Evolutionary conservation across 2,797 vertebrate genomes (phyloP).

Genomic region (Choloepus didactylus): DNA sequence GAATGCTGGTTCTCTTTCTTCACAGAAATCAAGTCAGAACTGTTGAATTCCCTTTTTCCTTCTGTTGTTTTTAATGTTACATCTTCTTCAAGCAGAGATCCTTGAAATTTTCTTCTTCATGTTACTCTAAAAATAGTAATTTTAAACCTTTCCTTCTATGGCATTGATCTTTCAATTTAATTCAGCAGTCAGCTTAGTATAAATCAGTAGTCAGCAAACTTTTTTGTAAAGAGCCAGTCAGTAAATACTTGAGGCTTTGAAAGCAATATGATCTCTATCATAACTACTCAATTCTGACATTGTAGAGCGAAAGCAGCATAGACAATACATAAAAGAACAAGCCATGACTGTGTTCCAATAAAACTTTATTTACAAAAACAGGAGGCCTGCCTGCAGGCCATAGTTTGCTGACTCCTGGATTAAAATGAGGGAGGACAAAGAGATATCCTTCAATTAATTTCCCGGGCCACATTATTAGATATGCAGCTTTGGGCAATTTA

Average conservation of each 20-base stretch:
- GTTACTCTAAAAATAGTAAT: conserved; percentile 21
- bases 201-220: not conserved
- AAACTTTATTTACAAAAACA: conserved; percentile 55
- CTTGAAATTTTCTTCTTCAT: not conserved
- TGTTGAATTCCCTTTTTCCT: conserved; percentile 23
- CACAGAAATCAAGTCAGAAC: conserved; percentile 17
- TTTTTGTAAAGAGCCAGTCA: conserved; percentile 18
- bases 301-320: not conserved
- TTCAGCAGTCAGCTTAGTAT: not conserved
- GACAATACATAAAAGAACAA: not conserved
- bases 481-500: not conserved
- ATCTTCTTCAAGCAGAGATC: conserved; percentile 25
- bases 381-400: not conserved
- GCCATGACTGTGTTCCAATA: conserved; percentile 28
- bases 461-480: not conserved
- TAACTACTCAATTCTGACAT: conserved; percentile 9
- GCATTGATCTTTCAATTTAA: conserved; percentile 25
- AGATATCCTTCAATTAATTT: not conserved
- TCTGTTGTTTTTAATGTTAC: conserved; percentile 35
- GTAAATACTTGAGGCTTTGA: conserved; percentile 38
- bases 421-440: not conserved
- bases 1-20: conserved; percentile 42
- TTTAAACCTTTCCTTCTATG: conserved; percentile 32
- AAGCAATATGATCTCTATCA: not conserved
- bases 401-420: not conserved